Evolutionary conservation across 2,797 vertebrate genomes (phyloP).

Genomic region (Manis javanica): DNA sequence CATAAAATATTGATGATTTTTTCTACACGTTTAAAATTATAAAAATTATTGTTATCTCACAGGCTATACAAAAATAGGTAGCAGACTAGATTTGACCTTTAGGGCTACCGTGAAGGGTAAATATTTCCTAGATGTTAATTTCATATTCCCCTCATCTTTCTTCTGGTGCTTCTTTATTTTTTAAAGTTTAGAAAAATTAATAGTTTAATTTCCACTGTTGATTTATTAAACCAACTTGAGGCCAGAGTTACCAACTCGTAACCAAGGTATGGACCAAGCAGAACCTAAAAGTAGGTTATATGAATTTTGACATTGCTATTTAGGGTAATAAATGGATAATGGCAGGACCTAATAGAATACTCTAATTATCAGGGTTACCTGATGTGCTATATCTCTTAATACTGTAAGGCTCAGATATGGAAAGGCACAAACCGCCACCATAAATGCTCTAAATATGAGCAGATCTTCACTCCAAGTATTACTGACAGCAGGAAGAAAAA

Average conservation of each 20-base stretch:
- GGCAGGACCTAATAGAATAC: slow-evolving; percentile 25
- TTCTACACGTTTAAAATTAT: slow-evolving; percentile 53
- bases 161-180: slow-evolving; percentile 37
- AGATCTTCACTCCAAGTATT: slow-evolving; percentile 75
- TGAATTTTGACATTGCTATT: slow-evolving; percentile 71
- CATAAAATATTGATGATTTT: slow-evolving; percentile 61
- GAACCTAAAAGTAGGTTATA: not conserved
- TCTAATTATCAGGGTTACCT: slow-evolving; percentile 59
- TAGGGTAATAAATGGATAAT: slow-evolving; percentile 70
- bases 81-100: not conserved
- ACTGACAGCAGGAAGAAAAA: slow-evolving; percentile 58
- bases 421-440: slow-evolving; percentile 46
- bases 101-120: slow-evolving; percentile 27
- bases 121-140: slow-evolving; percentile 61
- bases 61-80: not conserved
- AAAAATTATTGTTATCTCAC: slow-evolving; percentile 51
- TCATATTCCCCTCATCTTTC: slow-evolving; percentile 31
- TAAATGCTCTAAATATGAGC: slow-evolving; percentile 68
- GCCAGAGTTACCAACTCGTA: not conserved
- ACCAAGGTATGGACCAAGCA: not conserved
- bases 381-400: slow-evolving; percentile 34
- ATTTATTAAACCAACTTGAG: slow-evolving; percentile 52
- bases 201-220: slow-evolving; percentile 56
- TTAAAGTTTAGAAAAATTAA: slow-evolving; percentile 68
- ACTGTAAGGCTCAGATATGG: slow-evolving; percentile 69